Evolutionary conservation across 2,797 vertebrate species (phyloP).

Genomic region (Bradypodion pumilum): DNA sequence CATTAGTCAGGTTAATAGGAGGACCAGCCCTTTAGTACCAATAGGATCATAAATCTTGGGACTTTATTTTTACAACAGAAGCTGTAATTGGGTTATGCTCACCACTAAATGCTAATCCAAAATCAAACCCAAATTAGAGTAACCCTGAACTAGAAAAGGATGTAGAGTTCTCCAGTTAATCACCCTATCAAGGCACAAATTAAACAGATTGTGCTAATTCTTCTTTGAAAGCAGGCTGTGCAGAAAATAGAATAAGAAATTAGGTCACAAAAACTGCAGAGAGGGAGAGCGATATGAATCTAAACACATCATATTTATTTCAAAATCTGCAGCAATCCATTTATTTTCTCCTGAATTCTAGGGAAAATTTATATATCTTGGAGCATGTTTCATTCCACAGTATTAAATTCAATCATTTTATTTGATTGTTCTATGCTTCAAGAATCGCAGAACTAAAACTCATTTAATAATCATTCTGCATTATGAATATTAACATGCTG

Average conservation of each 20-base stretch:
- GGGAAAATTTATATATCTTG: conserved; percentile 13
- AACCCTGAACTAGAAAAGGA: background rate
- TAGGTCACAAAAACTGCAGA: conserved; percentile 17
- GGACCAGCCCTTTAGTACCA: too few relatives aligned
- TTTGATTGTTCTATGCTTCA: conserved; percentile 15
- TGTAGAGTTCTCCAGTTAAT: too few relatives aligned
- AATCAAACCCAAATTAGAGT: background rate
- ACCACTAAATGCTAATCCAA: background rate
- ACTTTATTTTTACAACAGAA: background rate
- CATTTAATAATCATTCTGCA: conserved; percentile 30
- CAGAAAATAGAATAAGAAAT: conserved; percentile 21
- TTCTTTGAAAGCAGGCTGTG: background rate
- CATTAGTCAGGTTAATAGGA: too few relatives aligned
- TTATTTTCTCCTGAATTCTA: conserved; percentile 5
- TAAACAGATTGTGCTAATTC: background rate
- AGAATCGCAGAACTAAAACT: conserved; percentile 1
- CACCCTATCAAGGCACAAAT: background rate
- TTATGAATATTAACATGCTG: conserved; percentile 34
- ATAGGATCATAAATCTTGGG: background rate
- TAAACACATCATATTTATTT: background rate
- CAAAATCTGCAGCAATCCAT: conserved; percentile 1
- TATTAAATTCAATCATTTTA: background rate
- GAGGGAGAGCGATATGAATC: background rate
- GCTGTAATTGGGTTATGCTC: background rate
- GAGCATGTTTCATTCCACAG: background rate